phyloP scores from a whole-genome alignment of 2,797 vertebrate species.

The Fundulus diaphanus region DNA sequence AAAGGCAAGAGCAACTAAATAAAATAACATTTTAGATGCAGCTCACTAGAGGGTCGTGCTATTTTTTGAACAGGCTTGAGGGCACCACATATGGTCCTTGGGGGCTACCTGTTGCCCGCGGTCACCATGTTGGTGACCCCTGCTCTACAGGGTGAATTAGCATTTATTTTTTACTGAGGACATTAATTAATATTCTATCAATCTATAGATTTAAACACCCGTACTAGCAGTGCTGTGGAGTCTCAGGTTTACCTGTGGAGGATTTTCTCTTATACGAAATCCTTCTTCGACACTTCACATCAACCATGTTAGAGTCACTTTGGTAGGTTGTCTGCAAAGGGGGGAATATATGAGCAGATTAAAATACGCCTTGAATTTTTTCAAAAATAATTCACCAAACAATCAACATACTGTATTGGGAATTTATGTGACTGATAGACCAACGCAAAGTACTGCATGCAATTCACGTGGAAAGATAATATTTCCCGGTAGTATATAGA shows the following conservation, averaged over 20 bases:
- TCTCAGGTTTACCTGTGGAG: slow-evolving; percentile 85
- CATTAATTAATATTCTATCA: background rate
- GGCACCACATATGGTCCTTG: too few species aligned
- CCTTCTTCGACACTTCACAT: slow-evolving; percentile 83
- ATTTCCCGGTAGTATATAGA: too few species aligned
- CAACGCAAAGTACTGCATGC: background rate
- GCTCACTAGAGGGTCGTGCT: too few species aligned
- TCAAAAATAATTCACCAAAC: too few species aligned
- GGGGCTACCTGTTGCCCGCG: too few species aligned
- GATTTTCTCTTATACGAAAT: slow-evolving; percentile 87
- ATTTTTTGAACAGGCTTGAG: too few species aligned
- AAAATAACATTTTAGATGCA: too few species aligned
- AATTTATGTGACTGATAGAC: too few species aligned
- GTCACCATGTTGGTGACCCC: too few species aligned
- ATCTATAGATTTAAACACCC: background rate
- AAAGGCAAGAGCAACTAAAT: too few species aligned
- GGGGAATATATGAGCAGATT: background rate
- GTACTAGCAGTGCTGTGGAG: background rate
- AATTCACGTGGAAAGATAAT: too few species aligned
- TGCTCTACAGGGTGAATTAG: background rate
- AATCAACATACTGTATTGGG: too few species aligned
- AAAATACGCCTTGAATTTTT: background rate
- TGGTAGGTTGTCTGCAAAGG: slow-evolving; percentile 29
- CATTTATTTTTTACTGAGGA: background rate
- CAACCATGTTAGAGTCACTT: slow-evolving; percentile 82